Evolutionary conservation across 2,113 vertebrate species (phyloP), one percentile per base, ranked within the genome.

Genomic region (Engraulis encrasicolus): DNA sequence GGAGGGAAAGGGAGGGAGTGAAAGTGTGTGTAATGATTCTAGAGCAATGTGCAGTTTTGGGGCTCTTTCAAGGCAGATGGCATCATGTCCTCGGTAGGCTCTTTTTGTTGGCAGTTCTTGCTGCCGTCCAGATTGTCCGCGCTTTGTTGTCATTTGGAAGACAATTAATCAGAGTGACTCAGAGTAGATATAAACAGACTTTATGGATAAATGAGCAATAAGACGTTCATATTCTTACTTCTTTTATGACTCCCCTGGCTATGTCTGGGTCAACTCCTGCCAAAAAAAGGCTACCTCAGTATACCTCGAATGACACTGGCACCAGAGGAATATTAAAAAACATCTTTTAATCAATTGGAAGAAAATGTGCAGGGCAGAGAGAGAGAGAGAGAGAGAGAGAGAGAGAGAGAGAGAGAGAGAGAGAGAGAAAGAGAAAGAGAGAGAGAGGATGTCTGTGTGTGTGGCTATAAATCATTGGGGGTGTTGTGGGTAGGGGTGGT

Each of bases 291-390:
- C 83, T 86, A 88, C 79, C n/a, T 85, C 83, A 87, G 90, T 91
- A 88, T 89, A 88, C 86, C 91, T 89, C 90, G 90, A 92, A 91
- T 91, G 85, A 84, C 81, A 85, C 58, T 91, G 90, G 89, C 77
- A 85, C 38, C 58, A 79, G 81, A 87, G 52, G 87, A 81, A 86
- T 79, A 50, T 92, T 86, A 85, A 89, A 91, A 87, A 82, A 80
- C 66, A 86, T 90, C 79, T 91, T 91, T 88, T 90, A 95, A 93
- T 93, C 91, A 92, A 82, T 91, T 87, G 89, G 74, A 82, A 15
- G n/a, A n/a, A n/a, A n/a, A n/a, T n/a, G n/a, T n/a, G n/a, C n/a
- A n/a, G n/a, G n/a, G n/a, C n/a, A n/a, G 31, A 50, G 50, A 66
- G 31, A 31, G 23, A 27, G n/a, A 27, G 58, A 12, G 23, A 15